Conservation (phyloP, 2,888 invertebrate species). For the Miltochrista miniata region DNA sequence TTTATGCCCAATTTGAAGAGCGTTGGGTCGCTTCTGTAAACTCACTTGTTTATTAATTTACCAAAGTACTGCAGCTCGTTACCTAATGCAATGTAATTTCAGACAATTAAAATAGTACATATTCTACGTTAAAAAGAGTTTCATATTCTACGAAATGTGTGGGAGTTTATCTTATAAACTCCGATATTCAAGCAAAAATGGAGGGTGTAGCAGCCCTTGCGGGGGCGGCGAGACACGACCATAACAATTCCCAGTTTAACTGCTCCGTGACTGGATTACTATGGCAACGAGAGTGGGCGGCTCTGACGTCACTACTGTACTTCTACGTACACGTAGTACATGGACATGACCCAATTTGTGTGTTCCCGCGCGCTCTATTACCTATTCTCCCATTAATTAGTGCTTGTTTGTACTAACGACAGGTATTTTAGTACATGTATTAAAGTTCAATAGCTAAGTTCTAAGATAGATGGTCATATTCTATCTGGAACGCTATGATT, state of each 20-base stretch:
- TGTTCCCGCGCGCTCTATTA: constrained; percentile 17
- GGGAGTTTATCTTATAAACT: not conserved
- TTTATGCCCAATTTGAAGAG: no score
- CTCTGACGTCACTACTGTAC: constrained; percentile 18
- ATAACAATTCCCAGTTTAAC: constrained; percentile 10
- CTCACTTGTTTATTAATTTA: no score
- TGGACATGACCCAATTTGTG: constrained; percentile 5
- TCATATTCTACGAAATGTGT: not conserved
- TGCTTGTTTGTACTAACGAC: constrained; percentile 4
- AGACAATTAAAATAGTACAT: no score
- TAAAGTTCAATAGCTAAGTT: no score
- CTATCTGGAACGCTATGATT: no score
- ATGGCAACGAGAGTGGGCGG: constrained; percentile 1
- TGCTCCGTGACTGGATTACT: constrained; percentile 4
- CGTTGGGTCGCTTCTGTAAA: no score
- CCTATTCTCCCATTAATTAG: constrained; percentile 17
- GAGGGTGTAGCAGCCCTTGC: constrained; percentile 5
- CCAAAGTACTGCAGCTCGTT: no score
- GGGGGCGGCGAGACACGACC: constrained; percentile 7
- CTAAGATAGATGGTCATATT: no score
- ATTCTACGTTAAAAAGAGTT: no score
- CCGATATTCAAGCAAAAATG: not conserved
- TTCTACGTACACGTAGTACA: not conserved
- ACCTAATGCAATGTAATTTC: no score
- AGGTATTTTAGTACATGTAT: not conserved